Evolutionary conservation across 2,797 vertebrate genomes (phyloP).

Genomic region (Calcarius lapponicus): DNA sequence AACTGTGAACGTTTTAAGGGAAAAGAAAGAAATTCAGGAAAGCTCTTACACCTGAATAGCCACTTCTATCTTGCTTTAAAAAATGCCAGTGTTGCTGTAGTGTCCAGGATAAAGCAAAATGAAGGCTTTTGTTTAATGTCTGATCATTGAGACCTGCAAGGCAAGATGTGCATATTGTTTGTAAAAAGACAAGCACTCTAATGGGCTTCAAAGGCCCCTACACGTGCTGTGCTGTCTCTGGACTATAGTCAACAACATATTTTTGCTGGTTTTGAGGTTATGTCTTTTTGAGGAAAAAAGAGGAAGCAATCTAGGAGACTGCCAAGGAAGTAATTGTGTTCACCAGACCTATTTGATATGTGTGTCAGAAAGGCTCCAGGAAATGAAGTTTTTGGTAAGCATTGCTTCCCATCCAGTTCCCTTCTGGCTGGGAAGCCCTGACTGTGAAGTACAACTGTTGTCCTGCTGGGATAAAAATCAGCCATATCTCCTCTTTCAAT

Average conservation of each 20-base stretch:
- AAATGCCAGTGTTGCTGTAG: accelerated
- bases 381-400: background rate
- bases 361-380: background rate
- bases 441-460: background rate
- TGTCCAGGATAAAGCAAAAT: background rate
- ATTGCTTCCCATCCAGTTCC: background rate
- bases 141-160: background rate
- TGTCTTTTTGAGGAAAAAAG: background rate
- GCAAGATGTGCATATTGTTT: background rate
- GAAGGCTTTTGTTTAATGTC: background rate
- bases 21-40: background rate
- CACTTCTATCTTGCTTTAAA: background rate
- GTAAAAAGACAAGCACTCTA: background rate
- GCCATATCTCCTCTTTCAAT: background rate
- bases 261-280: background rate
- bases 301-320: background rate
- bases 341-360: background rate
- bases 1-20: background rate
- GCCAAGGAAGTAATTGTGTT: background rate
- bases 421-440: background rate
- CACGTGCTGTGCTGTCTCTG: background rate
- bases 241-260: background rate
- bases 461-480: background rate
- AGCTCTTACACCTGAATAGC: background rate
- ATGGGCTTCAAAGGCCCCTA: background rate